Conservation (phyloP, 2,888 invertebrate genomes). For the Catocala sponsa region DNA sequence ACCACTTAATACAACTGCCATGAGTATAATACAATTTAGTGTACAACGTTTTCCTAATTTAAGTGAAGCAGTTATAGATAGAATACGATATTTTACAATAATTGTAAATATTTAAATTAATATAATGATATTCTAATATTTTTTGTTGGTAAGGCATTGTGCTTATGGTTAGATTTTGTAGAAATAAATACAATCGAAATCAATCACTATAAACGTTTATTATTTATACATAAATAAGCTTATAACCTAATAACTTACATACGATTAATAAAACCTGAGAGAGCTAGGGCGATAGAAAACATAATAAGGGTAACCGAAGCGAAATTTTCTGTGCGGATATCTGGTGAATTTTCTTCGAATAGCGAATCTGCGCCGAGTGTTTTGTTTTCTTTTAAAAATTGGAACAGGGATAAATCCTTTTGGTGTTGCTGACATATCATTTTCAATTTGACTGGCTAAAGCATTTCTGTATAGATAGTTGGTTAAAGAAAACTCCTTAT, state of each 20-base stretch:
- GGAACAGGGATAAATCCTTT: slow-evolving; percentile 76
- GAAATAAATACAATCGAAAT: slow-evolving; percentile 72
- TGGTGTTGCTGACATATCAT: slow-evolving; percentile 79
- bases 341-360: slow-evolving; percentile 66
- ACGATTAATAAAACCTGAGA: slow-evolving; percentile 74
- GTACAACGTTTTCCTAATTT: slow-evolving; percentile 61
- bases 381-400: slow-evolving; percentile 55
- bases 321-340: slow-evolving; percentile 66
- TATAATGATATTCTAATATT: slow-evolving; percentile 48
- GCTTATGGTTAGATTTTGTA: slow-evolving; percentile 66
- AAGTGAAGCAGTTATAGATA: slow-evolving; percentile 46
- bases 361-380: slow-evolving; percentile 62
- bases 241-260: slow-evolving; percentile 9
- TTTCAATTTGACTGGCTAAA: slow-evolving; percentile 52
- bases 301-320: slow-evolving; percentile 69
- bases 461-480: slow-evolving; percentile 33
- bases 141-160: slow-evolving; percentile 65
- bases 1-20: slow-evolving; percentile 64
- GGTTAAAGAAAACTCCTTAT: slow-evolving; percentile 50
- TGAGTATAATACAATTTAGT: slow-evolving; percentile 65
- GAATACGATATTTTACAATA: slow-evolving; percentile 60
- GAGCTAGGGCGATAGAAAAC: slow-evolving; percentile 74
- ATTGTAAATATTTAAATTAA: slow-evolving; percentile 61
- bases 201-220: slow-evolving; percentile 31
- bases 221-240: slow-evolving; percentile 23